Percentiles rank a stretch among this genome's conserved stretches.
These are phyloP conservation scores for Neotoxoptera formosana DNA, from an alignment of 1,140 invertebrate genomes.

Conservation along the genomic window DNA sequence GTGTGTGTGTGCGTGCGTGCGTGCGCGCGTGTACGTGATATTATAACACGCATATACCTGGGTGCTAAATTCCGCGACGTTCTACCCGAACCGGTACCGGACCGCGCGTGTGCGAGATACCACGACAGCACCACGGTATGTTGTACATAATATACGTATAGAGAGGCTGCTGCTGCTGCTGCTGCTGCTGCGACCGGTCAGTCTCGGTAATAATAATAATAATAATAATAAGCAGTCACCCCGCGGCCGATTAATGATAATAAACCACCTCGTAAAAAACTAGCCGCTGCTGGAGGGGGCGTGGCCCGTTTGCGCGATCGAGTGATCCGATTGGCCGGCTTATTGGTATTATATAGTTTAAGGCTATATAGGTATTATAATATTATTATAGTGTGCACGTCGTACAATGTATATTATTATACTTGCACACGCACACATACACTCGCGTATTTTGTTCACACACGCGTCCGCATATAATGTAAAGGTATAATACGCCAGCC, in stretches of 20 bases:
- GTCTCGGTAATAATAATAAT: conserved; percentile 16
- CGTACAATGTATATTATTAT: background rate
- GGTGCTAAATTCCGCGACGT: conserved; percentile 13
- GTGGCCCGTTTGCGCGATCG: background rate
- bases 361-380: background rate
- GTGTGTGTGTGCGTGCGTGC: background rate
- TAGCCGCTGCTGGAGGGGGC: background rate
- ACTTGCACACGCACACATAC: background rate
- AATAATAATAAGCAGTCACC: conserved; percentile 17
- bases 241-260: conserved; percentile 45
- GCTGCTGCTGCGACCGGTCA: background rate
- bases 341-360: conserved; percentile 3
- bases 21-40: background rate
- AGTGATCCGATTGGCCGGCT: conserved; percentile 14
- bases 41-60: background rate
- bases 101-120: background rate
- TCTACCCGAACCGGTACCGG: background rate
- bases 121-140: no score
- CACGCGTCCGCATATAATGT: no score
- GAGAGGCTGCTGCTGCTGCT: background rate
- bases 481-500: no score
- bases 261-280: conserved; percentile 34
- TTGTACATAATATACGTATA: no score
- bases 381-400: background rate
- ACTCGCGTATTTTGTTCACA: conserved; percentile 27